A percentile compares a stretch with the other conserved stretches of the same genome.
Evolutionary conservation across 2,797 vertebrate species (phyloP).

Genomic region (Pseudomugil tenellus): DNA sequence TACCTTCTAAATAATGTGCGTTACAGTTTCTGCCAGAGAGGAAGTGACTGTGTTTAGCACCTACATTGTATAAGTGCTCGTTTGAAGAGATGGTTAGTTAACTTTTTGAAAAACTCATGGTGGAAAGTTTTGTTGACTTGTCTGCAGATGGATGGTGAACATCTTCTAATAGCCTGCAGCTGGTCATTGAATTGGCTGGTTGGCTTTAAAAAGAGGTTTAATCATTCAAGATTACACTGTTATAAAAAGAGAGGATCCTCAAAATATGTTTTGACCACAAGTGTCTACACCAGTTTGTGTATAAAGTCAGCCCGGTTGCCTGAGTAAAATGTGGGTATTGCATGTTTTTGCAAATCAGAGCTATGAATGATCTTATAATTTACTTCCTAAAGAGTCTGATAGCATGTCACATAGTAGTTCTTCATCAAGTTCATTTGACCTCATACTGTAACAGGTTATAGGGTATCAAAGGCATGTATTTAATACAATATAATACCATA

Average conservation of each 20-base stretch:
- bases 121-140: constrained; percentile 27
- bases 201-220: constrained; percentile 20
- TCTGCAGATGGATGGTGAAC: constrained; percentile 28
- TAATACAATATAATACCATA: neutral
- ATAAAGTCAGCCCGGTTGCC: neutral
- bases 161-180: constrained; percentile 24
- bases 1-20: constrained; percentile 29
- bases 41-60: constrained; percentile 29
- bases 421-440: neutral
- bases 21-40: constrained; percentile 15
- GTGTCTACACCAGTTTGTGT: neutral
- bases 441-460: neutral
- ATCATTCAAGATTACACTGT: neutral
- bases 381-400: neutral
- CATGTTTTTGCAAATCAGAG: neutral
- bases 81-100: constrained; percentile 34
- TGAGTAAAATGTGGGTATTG: neutral
- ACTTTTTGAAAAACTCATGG: constrained; percentile 41
- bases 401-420: neutral
- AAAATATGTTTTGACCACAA: neutral
- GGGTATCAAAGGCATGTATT: neutral
- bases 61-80: constrained; percentile 37
- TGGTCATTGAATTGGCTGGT: constrained; percentile 16
- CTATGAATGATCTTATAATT: neutral
- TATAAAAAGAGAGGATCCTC: neutral